Base-by-base conservation (phyloP, 2,797 vertebrate species). In the Oreortyx pictus region DNA sequence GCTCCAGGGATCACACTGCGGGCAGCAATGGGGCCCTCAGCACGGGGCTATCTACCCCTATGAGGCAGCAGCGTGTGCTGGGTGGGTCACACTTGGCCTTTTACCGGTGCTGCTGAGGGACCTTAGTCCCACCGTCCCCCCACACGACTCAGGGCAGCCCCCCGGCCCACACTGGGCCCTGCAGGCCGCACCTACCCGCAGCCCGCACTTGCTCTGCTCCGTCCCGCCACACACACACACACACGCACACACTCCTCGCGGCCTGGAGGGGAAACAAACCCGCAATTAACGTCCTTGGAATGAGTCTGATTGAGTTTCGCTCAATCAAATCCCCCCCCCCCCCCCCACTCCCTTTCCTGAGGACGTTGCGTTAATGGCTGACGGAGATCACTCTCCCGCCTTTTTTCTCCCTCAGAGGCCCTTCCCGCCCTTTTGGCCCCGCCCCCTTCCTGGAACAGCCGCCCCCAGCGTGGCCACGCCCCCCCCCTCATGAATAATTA, bases 31-130 rank as follows among this genome's bases (percentile, higher is more conserved):
- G 2, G n/a, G 59, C n/a, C 29, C 39, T 41, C 39, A 41, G 39
- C 39, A 14, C 13, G 39, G 39, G 39, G 39, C 39, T 41, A 41
- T 41, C 39, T 41, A 41, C 39, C 39, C 39, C 39, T 41, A 41
- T 41, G 39, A 41, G 39, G 0, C 9, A 1, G 17, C 7, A 3
- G 2, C 25, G 17, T 60, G 47, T 25, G n/a, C 33, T 11, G 11
- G 31, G 2, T 0, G 0, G 6, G 12, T 43, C 39, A 8, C 17
- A 35, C 62, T 29, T 31, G 5, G 8, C 50, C 6, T 35, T 86
- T 88, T 56, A 8, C 1, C 11, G 37, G 47, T 0, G 3, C 0
- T 84, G 18, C 2, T 50, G 0, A 9, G 64, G 73, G 22, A 8
- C 54, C 56, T 54, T 6, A 71, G 52, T 65, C 78, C 25, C 2